Base-by-base conservation (phyloP, 1,140 invertebrate species). In the Anoplolepis gracilipes region DNA sequence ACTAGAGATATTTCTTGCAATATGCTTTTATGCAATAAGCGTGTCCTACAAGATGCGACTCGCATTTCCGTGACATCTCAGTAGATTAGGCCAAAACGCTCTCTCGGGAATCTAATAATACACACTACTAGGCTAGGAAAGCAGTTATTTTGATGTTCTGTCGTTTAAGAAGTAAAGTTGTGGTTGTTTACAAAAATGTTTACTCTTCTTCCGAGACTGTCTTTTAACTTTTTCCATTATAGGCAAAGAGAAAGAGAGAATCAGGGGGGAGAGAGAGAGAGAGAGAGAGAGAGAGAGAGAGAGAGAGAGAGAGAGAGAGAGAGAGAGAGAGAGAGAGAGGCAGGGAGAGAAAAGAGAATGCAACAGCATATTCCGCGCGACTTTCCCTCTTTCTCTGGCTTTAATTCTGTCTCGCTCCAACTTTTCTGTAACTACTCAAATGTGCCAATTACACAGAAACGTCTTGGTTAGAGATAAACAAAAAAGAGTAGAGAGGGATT, bases 221-320 rank as follows among this genome's bases (percentile, higher is more conserved):
- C 55, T 49, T 84, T 88, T 75, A 69, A 76, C 85, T 86, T 61
- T 82, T 69, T 88, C 65, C 78, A 86, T 84, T 86, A 49, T 49
- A 49, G 16, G 46, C 4, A 49, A 4, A 49, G 46, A 49, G 4
- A 49, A 49, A 19, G 4, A 13, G 42, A 46, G 1, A 11, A 42
- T 1, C n/a, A n/a, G n/a, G 13, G 16, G 42, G 3, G 11, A 46
- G 13, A 16, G 13, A 13, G 42, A 46, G 11, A 46, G 11, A 46
- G 49, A 42, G 42, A 46, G 11, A 70, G 30, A 46, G 13, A 46
- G 42, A 16, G 11, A 46, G 13, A 16, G 13, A 13, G 42, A 46
- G 11, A 46, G 11, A 46, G 49, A 42, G 42, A 19, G 46, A 65
- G 72, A 82, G 42, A 46, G 11, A 70, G 30, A 46, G 13, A 13